Conservation (phyloP, 1,140 invertebrate species). For the Drosophila malerkotliana region DNA sequence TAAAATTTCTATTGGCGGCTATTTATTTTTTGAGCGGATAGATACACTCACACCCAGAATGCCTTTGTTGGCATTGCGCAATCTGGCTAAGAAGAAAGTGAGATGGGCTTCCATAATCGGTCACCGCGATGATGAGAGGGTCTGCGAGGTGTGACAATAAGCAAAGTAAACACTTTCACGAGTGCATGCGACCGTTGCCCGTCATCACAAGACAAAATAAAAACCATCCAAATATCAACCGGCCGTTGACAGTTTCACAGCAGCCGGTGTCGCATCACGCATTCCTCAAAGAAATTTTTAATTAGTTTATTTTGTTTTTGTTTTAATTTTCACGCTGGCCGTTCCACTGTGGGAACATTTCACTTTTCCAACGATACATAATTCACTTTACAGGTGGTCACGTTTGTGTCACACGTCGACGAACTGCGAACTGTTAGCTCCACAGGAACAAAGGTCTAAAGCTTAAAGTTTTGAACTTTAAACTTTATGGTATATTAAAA, state of each 20-base stretch:
- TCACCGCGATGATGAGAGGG: constrained; percentile 8
- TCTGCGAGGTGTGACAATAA: constrained; percentile 43
- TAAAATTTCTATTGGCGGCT: background rate
- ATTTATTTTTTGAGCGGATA: background rate
- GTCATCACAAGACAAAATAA: constrained; percentile 35
- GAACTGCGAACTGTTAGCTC: constrained; percentile 14
- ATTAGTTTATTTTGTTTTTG: constrained; percentile 55
- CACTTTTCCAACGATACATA: constrained; percentile 42
- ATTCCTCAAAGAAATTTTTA: constrained; percentile 54
- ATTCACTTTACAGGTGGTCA: constrained; percentile 33
- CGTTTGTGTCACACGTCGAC: constrained; percentile 44
- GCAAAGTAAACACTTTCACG: constrained; percentile 65
- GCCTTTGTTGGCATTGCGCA: constrained; percentile 52
- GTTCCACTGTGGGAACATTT: constrained; percentile 56
- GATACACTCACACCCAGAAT: constrained; percentile 58
- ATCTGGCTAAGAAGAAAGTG: constrained; percentile 68
- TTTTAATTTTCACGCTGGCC: constrained; percentile 23
- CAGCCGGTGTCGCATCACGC: constrained; percentile 27
- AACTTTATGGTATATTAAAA: no score
- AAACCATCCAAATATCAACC: constrained; percentile 6
- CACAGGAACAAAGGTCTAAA: background rate
- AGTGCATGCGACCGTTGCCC: constrained; percentile 49
- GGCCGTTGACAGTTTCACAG: constrained; percentile 35
- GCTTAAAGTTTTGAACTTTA: background rate
- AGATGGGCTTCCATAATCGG: constrained; percentile 54